These are phyloP conservation scores for Crocuta crocuta DNA, from an alignment of 2,113 vertebrate genomes.

Conservation along the genomic window DNA sequence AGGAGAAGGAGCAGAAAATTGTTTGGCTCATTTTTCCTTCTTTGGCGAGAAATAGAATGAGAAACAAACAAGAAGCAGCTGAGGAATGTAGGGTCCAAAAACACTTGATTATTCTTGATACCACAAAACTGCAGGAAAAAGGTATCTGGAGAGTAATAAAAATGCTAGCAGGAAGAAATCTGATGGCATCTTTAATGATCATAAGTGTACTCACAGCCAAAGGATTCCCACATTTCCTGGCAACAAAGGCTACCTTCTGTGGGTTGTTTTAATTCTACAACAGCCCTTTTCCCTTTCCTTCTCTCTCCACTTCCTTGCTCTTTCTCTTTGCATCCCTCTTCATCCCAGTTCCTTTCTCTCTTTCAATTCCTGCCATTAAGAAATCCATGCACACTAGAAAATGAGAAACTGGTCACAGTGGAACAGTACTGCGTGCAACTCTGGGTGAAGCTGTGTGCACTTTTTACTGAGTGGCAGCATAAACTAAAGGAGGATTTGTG, in stretches of 20 bases:
- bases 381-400: not conserved
- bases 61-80: conserved; percentile 65
- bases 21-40: conserved; percentile 40
- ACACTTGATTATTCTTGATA: not conserved
- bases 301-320: not conserved
- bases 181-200: not conserved
- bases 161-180: not conserved
- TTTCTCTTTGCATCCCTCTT: not conserved
- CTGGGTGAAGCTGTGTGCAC: not conserved
- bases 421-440: not conserved
- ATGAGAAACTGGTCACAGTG: not conserved
- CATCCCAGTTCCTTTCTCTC: not conserved
- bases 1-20: conserved; percentile 55
- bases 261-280: not conserved
- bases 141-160: not conserved
- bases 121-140: not conserved
- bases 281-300: no score
- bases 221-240: not conserved
- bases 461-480: conserved; percentile 36
- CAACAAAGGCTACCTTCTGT: not conserved
- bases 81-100: conserved; percentile 27
- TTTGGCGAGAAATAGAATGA: conserved; percentile 51
- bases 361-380: not conserved
- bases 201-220: not conserved
- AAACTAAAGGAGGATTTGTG: conserved; percentile 58